Evolutionary conservation across 53 echinoderm and acorn worm genomes (phyloP).

Genomic region (Zoroaster sp.): DNA sequence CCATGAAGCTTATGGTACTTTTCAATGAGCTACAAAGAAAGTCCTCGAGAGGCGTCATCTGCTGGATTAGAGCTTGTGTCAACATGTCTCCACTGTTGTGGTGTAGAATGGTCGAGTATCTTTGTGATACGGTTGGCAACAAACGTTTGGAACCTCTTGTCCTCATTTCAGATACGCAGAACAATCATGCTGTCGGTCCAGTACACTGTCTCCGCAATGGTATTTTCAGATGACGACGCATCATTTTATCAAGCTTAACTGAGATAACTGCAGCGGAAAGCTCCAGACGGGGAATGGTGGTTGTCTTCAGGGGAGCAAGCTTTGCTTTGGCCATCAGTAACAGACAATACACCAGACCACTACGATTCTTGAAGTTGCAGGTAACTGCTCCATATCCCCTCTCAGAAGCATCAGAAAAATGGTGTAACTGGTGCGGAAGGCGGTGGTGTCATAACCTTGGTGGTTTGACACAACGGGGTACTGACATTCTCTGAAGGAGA

Average conservation of each 20-base stretch:
- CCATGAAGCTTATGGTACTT: not conserved
- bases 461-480: no score
- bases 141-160: constrained; percentile 6
- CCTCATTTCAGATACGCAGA: no score
- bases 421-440: not conserved
- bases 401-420: not conserved
- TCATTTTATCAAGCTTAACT: not conserved
- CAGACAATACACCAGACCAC: no score
- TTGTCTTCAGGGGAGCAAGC: not conserved
- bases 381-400: no score
- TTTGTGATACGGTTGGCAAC: not conserved
- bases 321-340: no score
- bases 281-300: not conserved
- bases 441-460: no score
- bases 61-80: not conserved
- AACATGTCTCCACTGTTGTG: not conserved
- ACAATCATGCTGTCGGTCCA: no score
- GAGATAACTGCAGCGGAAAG: not conserved
- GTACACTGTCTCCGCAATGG: no score
- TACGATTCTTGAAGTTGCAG: no score
- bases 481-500: no score
- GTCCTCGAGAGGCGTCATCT: no score
- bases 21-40: not conserved
- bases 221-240: no score
- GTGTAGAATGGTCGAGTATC: not conserved